A percentile compares a stretch with the other conserved stretches of the same genome.
Evolutionary conservation across 2,797 vertebrate genomes (phyloP).

Genomic region (Thripadectes ignobilis): DNA sequence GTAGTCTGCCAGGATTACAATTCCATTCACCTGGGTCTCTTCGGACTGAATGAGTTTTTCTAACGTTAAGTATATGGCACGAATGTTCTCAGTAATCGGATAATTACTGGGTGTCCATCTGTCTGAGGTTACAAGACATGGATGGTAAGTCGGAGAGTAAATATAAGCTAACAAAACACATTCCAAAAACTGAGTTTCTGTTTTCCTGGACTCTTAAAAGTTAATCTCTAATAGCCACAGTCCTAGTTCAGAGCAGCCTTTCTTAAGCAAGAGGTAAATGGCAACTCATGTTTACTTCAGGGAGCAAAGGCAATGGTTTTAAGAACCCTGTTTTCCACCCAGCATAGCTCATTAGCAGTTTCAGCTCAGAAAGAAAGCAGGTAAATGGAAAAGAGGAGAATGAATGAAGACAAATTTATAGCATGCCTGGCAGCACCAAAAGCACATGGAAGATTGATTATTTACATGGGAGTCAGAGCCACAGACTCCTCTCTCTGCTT

Average conservation of each 20-base stretch:
- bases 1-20: conserved; percentile 97
- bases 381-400: conserved; percentile 49
- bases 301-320: conserved; percentile 27
- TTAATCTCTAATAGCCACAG: conserved; percentile 3
- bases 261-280: neutral
- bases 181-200: conserved; percentile 20
- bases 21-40: conserved; percentile 97
- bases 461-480: neutral
- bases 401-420: neutral
- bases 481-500: neutral
- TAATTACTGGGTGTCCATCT: conserved; percentile 95
- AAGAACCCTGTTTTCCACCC: conserved; percentile 20
- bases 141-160: conserved; percentile 56
- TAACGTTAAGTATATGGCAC: conserved; percentile 94
- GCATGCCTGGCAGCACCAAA: conserved; percentile 45
- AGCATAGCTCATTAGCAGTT: conserved; percentile 29
- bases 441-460: neutral
- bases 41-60: conserved; percentile 98
- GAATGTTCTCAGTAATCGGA: conserved; percentile 95
- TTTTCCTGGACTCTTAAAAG: conserved; percentile 13
- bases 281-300: conserved; percentile 19
- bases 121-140: conserved; percentile 80
- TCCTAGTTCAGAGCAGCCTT: conserved; percentile 39
- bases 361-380: conserved; percentile 63
- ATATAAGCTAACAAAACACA: conserved; percentile 40